Evolutionary conservation across 2,113 vertebrate species (phyloP), one percentile per base, ranked within the genome.

Genomic region (Chionomys nivalis): DNA sequence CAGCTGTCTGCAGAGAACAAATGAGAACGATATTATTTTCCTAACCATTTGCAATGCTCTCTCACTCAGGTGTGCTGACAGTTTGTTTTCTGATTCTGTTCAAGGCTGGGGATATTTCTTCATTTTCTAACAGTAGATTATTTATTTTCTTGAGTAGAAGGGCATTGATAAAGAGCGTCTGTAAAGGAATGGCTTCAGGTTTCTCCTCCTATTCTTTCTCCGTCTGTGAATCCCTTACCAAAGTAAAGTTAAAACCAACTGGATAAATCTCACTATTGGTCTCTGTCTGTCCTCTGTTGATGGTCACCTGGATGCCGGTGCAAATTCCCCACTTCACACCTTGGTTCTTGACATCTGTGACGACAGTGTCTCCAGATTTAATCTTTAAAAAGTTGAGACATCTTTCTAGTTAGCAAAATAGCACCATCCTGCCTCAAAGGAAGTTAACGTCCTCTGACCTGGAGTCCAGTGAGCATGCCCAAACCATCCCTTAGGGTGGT

Each of bases 1-100:
- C 58, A 13, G 79, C 72, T 94, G 75, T 77, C 65, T 88, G 55
- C 21, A 73, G 39, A 81, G 58, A 87, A 76, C 68, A 90, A 85
- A 91, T 92, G 49, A 76, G 76, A 85, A 61, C 47, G 47, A 47
- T n/a, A 44, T 78, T 75, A 73, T 76, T 89, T 94, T 39, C 23
- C 26, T 86, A 82, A 66, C 26, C 10, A 31, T 58, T 77, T 58
- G 9, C 39, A 61, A 86, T 92, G 14, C 83, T 58, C 52, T 58
- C 44, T 96, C 24, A 73, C 33, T 92, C 28, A 79, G 73, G 44
- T 79, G 19, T 16, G 10, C 16, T 68, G n/a, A 78, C 66, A 21
- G 13, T 49, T 76, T 83, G 44, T 83, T 83, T 94, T 90, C 61
- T 91, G 24, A 86, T 87, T 94, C 52, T 77, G 6, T 78, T 90